Evolutionary conservation across 2,797 vertebrate genomes (phyloP), one percentile per base, ranked within the genome.

Genomic region (Rhodeus uyekii): DNA sequence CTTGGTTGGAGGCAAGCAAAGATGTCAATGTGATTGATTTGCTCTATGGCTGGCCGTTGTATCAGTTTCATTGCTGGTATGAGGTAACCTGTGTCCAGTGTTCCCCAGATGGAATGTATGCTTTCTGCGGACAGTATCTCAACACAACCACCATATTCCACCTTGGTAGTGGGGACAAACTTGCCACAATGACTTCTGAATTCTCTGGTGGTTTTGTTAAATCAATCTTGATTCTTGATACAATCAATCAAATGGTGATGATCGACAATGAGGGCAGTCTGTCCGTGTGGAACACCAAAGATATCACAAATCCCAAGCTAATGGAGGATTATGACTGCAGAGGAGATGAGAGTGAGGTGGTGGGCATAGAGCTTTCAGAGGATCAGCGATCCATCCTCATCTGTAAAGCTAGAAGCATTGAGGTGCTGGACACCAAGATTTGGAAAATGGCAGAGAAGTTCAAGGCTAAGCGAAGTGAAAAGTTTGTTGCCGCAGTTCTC

Each of bases 391-490:
- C 98, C 68, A 96, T 99, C 92, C 95, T 99, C 82, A 96, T 99
- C 90, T 99, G 98, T 90, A 99, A 99, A 89, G 96, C 96, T 42
- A 95, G 96, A 84, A 97, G 96, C 92, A 98, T 99, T 19, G 98
- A 99, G 87, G 97, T 99, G 75, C 90, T 99, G 55, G 97, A 99
- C 85, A 98, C 98, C 4, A 94, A 85, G 76, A 89, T 97, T 83
- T 99, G 98, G 98, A 99, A 99, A 90, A 96, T 99, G 91, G 95
- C 96, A 0, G 98, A 99, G 87, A 99, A 99, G 92, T 99, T 99
- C 87, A 96, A 97, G 92, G 98, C 97, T n/a, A 99, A 98, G 91
- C 96, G 96, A 85, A 98, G 92, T 0, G 98, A 99, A 81, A 95
- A 95, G 48, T 99, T 99, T 88, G 93, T 99, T 83, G 97, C 97